phyloP scores from a whole-genome alignment of 2,888 invertebrate species.

The Scaptomyza tumidula region DNA sequence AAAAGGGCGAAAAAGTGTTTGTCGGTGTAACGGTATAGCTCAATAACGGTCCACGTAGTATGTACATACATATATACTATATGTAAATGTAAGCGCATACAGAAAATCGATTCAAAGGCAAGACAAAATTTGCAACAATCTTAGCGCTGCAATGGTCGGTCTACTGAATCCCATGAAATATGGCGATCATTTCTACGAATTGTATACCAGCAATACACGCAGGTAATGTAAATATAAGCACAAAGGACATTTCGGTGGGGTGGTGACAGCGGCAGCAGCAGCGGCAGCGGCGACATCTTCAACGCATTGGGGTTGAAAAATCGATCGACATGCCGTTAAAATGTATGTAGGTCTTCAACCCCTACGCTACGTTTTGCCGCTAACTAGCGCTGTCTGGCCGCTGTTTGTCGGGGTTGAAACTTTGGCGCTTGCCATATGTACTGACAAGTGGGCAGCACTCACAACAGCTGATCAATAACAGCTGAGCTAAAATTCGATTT shows the following conservation, averaged over 20 bases:
- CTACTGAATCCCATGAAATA: constrained; percentile 84
- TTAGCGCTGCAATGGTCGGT: constrained; percentile 78
- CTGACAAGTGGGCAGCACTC: constrained; percentile 53
- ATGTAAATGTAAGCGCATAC: constrained; percentile 43
- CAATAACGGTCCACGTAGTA: constrained; percentile 46
- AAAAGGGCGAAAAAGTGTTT: constrained; percentile 20
- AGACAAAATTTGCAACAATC: constrained; percentile 36
- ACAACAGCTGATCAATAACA: constrained; percentile 33
- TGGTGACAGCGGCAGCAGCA: constrained; percentile 20
- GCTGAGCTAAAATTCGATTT: constrained; percentile 42
- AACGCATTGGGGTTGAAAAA: constrained; percentile 68
- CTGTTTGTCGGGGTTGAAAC: constrained; percentile 51
- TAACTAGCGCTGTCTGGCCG: neutral
- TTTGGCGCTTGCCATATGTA: constrained; percentile 47
- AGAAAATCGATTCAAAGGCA: constrained; percentile 66
- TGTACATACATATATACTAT: constrained; percentile 35
- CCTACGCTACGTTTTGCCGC: constrained; percentile 34
- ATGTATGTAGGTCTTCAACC: constrained; percentile 74
- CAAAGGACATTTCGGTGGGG: constrained; percentile 30
- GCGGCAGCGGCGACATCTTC: constrained; percentile 24
- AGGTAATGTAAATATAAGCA: constrained; percentile 71
- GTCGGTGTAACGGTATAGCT: constrained; percentile 52
- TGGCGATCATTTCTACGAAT: constrained; percentile 84
- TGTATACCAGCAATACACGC: constrained; percentile 83
- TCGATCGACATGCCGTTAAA: constrained; percentile 63